Evolutionary conservation across 2,797 vertebrate genomes (phyloP).

Genomic region (Borostomias antarcticus): DNA sequence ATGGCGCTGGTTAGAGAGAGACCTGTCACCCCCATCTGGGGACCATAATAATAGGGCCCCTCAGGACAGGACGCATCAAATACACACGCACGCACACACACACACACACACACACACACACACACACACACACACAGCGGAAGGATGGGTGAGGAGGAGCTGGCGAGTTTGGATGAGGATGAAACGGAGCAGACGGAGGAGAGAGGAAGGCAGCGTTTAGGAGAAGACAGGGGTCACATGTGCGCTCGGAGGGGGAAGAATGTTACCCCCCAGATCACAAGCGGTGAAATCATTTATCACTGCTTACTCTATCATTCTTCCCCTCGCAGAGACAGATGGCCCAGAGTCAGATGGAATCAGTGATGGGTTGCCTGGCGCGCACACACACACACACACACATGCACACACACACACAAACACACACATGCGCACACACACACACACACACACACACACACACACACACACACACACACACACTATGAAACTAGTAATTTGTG

Average conservation of each 20-base stretch:
- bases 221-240: conserved; percentile 68
- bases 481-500: conserved; percentile 50
- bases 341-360: conserved; percentile 62
- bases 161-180: conserved; percentile 64
- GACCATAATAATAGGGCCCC: conserved; percentile 46
- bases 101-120: too few relatives aligned
- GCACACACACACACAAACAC: conserved; percentile 3
- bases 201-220: conserved; percentile 45
- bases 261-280: conserved; percentile 68
- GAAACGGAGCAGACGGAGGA: conserved; percentile 52
- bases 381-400: not conserved
- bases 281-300: conserved; percentile 71
- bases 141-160: conserved; percentile 52
- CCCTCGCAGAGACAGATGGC: conserved; percentile 67
- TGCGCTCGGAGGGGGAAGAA: conserved; percentile 67
- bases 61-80: conserved; percentile 18
- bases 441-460: conserved; percentile 37
- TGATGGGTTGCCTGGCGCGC: conserved; percentile 51
- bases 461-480: conserved; percentile 13
- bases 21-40: conserved; percentile 56
- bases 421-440: conserved; percentile 28
- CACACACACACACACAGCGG: conserved; percentile 39
- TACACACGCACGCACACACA: not conserved
- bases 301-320: conserved; percentile 61
- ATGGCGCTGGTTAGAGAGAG: conserved; percentile 48